phyloP scores from a whole-genome alignment of 1,140 invertebrate species.

The Argopecten irradians region DNA sequence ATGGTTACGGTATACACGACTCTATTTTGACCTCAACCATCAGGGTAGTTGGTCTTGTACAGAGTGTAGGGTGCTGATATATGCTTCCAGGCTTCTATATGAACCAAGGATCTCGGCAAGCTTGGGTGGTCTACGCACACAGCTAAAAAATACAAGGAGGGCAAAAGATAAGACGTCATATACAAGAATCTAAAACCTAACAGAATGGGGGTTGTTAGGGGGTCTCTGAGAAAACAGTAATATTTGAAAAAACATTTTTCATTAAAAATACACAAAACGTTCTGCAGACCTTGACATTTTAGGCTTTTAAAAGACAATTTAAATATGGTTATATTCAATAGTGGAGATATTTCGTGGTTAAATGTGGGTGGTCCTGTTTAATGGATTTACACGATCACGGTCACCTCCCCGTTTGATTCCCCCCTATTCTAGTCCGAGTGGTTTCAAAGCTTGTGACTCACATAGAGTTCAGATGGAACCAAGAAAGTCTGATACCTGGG shows the following conservation, averaged over 20 bases:
- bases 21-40: background rate
- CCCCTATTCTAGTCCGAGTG: background rate
- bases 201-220: conserved; percentile 12
- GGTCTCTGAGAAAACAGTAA: background rate
- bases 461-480: conserved; percentile 14
- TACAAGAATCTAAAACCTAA: conserved; percentile 17
- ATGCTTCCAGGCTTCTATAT: background rate
- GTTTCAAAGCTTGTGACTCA: conserved; percentile 21
- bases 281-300: conserved; percentile 16
- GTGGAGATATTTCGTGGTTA: background rate
- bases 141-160: conserved; percentile 21
- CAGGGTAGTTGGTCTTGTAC: background rate
- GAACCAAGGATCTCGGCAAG: background rate
- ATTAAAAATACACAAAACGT: background rate
- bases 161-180: conserved; percentile 21
- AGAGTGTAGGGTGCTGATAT: conserved; percentile 3
- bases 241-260: background rate
- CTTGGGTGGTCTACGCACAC: background rate
- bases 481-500: conserved; percentile 15
- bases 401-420: background rate
- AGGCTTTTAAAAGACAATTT: conserved; percentile 23
- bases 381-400: conserved; percentile 1
- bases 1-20: background rate
- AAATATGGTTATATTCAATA: background rate
- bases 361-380: conserved; percentile 2